These are phyloP conservation scores for Gadus chalcogrammus DNA, from an alignment of 2,113 vertebrate genomes.

Conservation along the genomic window DNA sequence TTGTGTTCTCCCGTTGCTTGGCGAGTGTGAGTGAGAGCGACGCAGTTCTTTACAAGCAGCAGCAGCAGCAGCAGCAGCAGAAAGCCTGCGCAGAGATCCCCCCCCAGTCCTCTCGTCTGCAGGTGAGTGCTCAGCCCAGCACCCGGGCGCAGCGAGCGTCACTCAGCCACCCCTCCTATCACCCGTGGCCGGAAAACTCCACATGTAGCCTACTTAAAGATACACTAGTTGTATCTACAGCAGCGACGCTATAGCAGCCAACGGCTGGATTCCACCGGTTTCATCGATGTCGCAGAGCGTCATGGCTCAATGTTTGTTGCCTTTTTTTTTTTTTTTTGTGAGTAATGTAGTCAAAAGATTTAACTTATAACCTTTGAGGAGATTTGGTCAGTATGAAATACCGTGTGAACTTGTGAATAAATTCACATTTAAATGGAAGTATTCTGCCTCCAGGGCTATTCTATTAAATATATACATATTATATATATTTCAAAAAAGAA, in stretches of 20 bases:
- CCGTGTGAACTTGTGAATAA: background rate
- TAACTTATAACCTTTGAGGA: background rate
- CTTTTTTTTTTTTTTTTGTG: background rate
- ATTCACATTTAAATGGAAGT: background rate
- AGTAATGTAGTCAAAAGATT: background rate
- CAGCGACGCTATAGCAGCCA: background rate
- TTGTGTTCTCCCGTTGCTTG: slow-evolving; percentile 19
- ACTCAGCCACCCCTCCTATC: slow-evolving; percentile 70
- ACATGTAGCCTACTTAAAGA: slow-evolving; percentile 66
- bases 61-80: too few species aligned
- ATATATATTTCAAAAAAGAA: background rate
- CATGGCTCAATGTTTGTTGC: too few species aligned
- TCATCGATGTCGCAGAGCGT: too few species aligned
- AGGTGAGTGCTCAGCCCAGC: slow-evolving; percentile 75
- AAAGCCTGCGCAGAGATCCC: slow-evolving; percentile 51
- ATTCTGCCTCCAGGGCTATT: background rate
- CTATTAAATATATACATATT: background rate
- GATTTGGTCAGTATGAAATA: background rate
- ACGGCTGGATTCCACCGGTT: background rate
- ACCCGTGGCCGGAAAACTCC: slow-evolving; percentile 61
- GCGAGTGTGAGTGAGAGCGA: slow-evolving; percentile 33
- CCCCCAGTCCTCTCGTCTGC: slow-evolving; percentile 46
- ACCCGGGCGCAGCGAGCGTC: slow-evolving; percentile 73
- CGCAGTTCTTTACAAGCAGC: slow-evolving; percentile 40
- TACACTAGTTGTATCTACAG: slow-evolving; percentile 44